Conservation (phyloP, 1,140 invertebrate genomes). For the Magallana angulata region DNA sequence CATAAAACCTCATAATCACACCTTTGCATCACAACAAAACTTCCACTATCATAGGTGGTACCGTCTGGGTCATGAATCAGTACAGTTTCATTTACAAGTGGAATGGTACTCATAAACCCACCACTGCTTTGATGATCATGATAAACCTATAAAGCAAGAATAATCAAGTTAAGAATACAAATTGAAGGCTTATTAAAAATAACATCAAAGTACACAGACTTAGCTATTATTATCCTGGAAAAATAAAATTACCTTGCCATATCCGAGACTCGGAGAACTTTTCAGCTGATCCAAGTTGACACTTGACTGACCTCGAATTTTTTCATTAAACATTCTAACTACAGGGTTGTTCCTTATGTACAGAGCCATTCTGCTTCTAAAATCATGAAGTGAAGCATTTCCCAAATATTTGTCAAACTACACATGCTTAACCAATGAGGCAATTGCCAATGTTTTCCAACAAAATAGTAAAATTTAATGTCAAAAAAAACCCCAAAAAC, state of each 20-base stretch:
- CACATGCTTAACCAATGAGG: no score
- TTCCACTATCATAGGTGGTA: constrained; percentile 63
- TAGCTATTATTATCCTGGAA: no score
- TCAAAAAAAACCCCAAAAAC: no score
- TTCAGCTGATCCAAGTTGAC: constrained; percentile 51
- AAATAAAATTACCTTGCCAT: constrained; percentile 61
- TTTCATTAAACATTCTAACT: constrained; percentile 60
- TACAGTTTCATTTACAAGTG: constrained; percentile 64
- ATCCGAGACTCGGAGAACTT: constrained; percentile 66
- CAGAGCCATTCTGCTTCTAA: neutral
- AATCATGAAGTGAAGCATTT: neutral
- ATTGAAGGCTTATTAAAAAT: no score
- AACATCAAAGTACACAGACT: no score
- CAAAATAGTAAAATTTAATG: no score
- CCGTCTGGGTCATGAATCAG: constrained; percentile 62
- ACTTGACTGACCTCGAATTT: constrained; percentile 48
- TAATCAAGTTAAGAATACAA: no score
- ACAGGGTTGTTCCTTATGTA: constrained; percentile 57
- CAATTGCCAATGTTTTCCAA: no score
- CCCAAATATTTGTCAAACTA: no score
- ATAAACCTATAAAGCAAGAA: constrained; percentile 60
- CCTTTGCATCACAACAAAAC: constrained; percentile 69
- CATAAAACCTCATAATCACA: constrained; percentile 1
- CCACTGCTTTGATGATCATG: constrained; percentile 56
- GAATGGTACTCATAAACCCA: constrained; percentile 68